Conservation (phyloP, 1,140 invertebrate genomes). For the Atta colombica region DNA sequence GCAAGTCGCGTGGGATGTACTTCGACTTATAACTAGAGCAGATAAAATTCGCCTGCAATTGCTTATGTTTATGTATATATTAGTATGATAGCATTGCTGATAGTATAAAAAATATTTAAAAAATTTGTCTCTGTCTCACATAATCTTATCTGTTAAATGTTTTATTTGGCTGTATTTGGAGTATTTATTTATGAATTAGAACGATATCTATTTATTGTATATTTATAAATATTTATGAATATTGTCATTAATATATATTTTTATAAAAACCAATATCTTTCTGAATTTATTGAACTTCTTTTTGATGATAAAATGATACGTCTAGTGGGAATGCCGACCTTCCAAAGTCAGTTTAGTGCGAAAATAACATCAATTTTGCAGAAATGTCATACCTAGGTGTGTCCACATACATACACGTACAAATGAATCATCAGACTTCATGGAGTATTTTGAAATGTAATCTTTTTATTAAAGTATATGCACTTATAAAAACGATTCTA, state of each 20-base stretch:
- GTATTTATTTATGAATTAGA: conserved; percentile 3
- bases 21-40: conserved; percentile 27
- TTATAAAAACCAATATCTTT: not conserved
- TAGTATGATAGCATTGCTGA: not conserved
- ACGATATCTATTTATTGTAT: not conserved
- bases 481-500: not conserved
- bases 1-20: not conserved
- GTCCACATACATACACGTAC: conserved; percentile 8
- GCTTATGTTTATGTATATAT: conserved; percentile 24
- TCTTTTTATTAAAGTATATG: not conserved
- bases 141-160: not conserved
- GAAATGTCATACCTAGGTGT: conserved; percentile 44
- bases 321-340: conserved; percentile 1
- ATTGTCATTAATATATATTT: not conserved
- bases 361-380: conserved; percentile 40
- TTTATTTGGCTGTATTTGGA: not conserved
- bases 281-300: not conserved
- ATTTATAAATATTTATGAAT: not conserved
- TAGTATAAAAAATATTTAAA: not conserved
- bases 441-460: not conserved
- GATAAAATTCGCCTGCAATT: conserved; percentile 33
- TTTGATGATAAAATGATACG: not conserved
- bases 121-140: not conserved
- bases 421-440: conserved; percentile 26
- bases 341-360: conserved; percentile 10